Evolutionary conservation across 2,888 invertebrate species (phyloP), one percentile per base, ranked within the genome.

Genomic region (Macrosiphum euphorbiae): DNA sequence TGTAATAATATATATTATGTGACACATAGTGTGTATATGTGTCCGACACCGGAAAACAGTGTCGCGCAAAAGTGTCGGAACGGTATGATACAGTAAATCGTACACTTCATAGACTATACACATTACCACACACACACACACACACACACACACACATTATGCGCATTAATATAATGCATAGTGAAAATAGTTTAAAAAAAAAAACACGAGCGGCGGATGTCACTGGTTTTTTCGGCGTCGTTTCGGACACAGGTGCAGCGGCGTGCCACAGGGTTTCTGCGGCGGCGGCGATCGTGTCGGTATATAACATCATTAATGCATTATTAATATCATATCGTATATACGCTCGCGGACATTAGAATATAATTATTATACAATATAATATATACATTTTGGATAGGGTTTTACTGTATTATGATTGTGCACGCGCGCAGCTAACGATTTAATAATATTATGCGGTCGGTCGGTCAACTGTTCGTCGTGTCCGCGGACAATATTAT

Each of bases 371-470:
- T 35, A 50, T 61, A 88, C 61, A 28, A 50, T 86, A 58, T 78
- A 78, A 78, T 78, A 35, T 78, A 41, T 35, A 78, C 78, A 78
- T 92, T 92, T 52, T 52, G 61, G 41, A 44, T 92, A 55, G 11
- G 92, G 78, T 55, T 78, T 88, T 78, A 88, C 52, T 84, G n/a
- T 35, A 35, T 88, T 78, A 88, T 88, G 55, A 55, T 35, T 13
- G 24, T 41, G 35, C 13, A 50, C 52, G 61, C 41, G 44, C 20
- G 58, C 35, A 4, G 26, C 58, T 91, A 88, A 92, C 88, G 92
- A 92, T 89, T 55, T n/a, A 92, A 89, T 93, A 93, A 93, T 92
- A 47, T 26, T 92, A 47, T 26, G 58, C 61, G 50, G 16, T 24
- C 35, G 47, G 20, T 44, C 26, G 44, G 16, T 44, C 24, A 47